Conservation (phyloP, 64 coral and sea anemone genomes). For the Stichodactyla mertensii region DNA sequence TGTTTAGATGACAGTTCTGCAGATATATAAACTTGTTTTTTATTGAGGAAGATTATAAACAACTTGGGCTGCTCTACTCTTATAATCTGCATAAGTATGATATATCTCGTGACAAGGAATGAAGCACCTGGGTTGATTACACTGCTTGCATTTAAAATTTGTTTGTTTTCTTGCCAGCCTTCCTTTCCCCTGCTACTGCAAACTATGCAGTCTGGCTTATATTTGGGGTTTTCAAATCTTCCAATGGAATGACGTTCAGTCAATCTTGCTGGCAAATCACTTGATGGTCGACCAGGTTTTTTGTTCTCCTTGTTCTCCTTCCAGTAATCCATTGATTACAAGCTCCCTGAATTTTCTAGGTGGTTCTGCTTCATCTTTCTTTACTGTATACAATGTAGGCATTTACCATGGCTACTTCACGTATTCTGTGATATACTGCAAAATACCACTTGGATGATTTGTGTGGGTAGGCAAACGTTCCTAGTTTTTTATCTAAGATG, state of each 20-base stretch:
- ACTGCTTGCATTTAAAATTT: constrained; percentile 33
- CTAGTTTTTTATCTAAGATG: constrained; percentile 18
- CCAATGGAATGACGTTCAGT: constrained; percentile 1
- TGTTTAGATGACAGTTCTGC: no score
- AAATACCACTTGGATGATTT: constrained; percentile 41
- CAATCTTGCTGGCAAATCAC: constrained; percentile 12
- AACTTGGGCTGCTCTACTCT: background rate
- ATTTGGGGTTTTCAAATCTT: no score
- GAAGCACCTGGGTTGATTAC: constrained; percentile 13
- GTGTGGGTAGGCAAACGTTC: constrained; percentile 27
- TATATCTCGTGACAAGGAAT: constrained; percentile 28
- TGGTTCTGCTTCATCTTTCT: background rate
- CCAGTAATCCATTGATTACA: constrained; percentile 25
- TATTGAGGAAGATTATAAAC: no score
- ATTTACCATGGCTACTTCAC: constrained; percentile 33
- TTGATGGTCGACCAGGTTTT: constrained; percentile 18
- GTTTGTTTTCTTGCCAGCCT: no score
- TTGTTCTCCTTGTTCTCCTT: background rate
- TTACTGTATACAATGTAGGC: constrained; percentile 11
- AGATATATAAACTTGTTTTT: no score
- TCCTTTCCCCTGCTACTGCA: no score
- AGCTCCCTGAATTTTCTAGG: constrained; percentile 20
- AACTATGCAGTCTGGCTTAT: no score
- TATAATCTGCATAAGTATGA: constrained; percentile 30
- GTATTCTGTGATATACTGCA: constrained; percentile 29